A percentile compares a stretch with the other conserved stretches of the same genome.
phyloP scores from a whole-genome alignment of 2,888 invertebrate genomes.

The Conistra vaccinii region DNA sequence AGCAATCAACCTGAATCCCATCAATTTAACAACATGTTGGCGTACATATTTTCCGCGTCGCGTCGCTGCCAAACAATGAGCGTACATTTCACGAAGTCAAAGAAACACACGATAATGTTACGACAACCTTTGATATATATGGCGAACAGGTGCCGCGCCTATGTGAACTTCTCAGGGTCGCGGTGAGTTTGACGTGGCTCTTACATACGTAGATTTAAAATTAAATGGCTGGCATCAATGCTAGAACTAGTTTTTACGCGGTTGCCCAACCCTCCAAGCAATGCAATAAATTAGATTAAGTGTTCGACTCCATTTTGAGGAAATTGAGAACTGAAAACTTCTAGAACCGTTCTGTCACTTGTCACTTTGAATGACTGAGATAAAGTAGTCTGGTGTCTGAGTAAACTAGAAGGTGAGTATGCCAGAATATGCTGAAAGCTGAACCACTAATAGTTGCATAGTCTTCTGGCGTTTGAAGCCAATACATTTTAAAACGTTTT shows the following conservation, averaged over 20 bases:
- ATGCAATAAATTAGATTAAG: constrained; percentile 52
- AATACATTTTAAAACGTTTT: constrained; percentile 15
- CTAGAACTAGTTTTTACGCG: constrained; percentile 62
- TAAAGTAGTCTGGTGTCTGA: constrained; percentile 42
- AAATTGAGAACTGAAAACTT: constrained; percentile 49
- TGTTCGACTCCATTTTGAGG: constrained; percentile 39
- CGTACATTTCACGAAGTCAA: constrained; percentile 68
- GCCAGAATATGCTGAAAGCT: constrained; percentile 20
- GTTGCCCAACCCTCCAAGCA: constrained; percentile 49
- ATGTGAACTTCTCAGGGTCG: constrained; percentile 76
- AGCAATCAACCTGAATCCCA: constrained; percentile 74
- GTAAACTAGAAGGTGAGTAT: constrained; percentile 23
- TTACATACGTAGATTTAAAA: constrained; percentile 71
- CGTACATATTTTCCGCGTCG: constrained; percentile 77
- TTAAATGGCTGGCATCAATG: constrained; percentile 72
- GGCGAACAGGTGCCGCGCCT: constrained; percentile 78
- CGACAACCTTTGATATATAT: constrained; percentile 79
- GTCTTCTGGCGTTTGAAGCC: background rate
- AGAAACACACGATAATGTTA: constrained; percentile 70
- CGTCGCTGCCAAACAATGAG: constrained; percentile 83
- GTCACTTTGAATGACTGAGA: constrained; percentile 50
- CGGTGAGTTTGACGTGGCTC: constrained; percentile 51
- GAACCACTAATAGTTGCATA: constrained; percentile 6
- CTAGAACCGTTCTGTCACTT: constrained; percentile 55
- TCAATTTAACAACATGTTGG: constrained; percentile 77